Evolutionary conservation across 2,113 vertebrate genomes (phyloP).

Genomic region (Oreochromis spilurus): DNA sequence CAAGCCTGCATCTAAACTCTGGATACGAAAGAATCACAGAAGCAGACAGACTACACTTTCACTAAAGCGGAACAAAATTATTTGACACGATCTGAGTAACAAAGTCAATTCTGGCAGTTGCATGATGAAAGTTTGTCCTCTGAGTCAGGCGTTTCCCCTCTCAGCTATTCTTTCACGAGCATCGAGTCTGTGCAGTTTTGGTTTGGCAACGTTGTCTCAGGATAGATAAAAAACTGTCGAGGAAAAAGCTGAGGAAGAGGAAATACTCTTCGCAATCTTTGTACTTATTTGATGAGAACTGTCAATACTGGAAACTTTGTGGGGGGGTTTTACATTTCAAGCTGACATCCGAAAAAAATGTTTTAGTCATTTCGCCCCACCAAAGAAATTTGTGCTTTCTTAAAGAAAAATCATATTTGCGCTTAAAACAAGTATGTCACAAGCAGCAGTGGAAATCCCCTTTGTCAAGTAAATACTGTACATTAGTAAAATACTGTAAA

Average conservation of each 20-base stretch:
- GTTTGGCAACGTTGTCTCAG: slow-evolving; percentile 11
- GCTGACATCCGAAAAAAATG: background rate
- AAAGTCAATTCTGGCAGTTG: slow-evolving; percentile 41
- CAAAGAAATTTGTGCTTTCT: background rate
- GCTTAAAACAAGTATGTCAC: background rate
- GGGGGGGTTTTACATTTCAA: background rate
- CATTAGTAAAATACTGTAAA: slow-evolving; percentile 25
- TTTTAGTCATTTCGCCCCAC: background rate
- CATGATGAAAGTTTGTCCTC: background rate
- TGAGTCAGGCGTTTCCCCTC: background rate
- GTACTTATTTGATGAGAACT: background rate
- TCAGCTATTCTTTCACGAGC: background rate
- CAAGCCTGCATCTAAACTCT: slow-evolving; percentile 8
- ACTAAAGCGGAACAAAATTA: background rate
- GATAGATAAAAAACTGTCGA: background rate
- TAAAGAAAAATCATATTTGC: background rate
- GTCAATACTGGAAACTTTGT: background rate
- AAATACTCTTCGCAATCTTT: background rate
- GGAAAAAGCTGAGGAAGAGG: background rate
- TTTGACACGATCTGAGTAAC: background rate
- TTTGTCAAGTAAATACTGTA: slow-evolving; percentile 22
- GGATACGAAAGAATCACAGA: background rate
- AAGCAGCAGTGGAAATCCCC: slow-evolving; percentile 8
- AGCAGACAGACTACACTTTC: background rate
- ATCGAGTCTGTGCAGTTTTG: background rate